Percentiles rank a stretch among this genome's conserved stretches.
phyloP scores from a whole-genome alignment of 1,140 invertebrate species.

The Pinna nobilis region DNA sequence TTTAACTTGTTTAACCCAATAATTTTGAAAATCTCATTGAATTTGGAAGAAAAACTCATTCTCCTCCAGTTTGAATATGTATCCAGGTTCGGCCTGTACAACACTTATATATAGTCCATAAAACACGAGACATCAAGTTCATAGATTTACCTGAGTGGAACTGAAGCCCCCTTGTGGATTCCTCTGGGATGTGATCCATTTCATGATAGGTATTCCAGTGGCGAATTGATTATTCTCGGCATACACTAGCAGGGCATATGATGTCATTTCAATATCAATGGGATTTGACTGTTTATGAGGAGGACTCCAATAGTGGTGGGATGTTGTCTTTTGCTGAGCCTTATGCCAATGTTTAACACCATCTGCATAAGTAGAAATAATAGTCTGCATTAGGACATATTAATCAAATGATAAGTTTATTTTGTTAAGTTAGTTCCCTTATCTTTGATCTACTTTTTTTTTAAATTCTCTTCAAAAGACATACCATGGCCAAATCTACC shows the following conservation, averaged over 20 bases:
- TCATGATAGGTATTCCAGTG: slow-evolving; percentile 84
- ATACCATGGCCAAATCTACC: too few relatives aligned
- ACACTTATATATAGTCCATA: slow-evolving; percentile 76
- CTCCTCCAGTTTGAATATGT: too few relatives aligned
- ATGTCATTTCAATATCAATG: slow-evolving; percentile 89
- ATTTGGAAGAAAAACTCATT: too few relatives aligned
- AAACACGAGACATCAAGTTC: background rate
- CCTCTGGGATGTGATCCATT: slow-evolving; percentile 88
- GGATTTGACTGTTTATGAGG: slow-evolving; percentile 78
- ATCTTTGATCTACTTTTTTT: too few relatives aligned
- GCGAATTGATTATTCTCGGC: slow-evolving; percentile 55
- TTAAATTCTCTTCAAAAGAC: too few relatives aligned
- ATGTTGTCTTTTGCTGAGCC: slow-evolving; percentile 35
- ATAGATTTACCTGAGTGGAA: slow-evolving; percentile 78
- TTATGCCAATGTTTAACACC: slow-evolving; percentile 84
- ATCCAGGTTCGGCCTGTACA: too few relatives aligned
- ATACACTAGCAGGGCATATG: slow-evolving; percentile 86
- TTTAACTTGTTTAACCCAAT: background rate
- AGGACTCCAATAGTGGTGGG: slow-evolving; percentile 48
- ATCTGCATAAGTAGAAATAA: slow-evolving; percentile 69
- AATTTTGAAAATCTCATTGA: background rate
- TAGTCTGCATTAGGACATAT: too few relatives aligned
- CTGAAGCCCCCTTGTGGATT: slow-evolving; percentile 89
- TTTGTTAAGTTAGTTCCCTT: too few relatives aligned
- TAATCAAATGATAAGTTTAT: too few relatives aligned